Percentiles rank a stretch among this genome's conserved stretches.
These are phyloP conservation scores for Parnassius orleans DNA, from an alignment of 2,888 invertebrate species.

Conservation along the genomic window DNA sequence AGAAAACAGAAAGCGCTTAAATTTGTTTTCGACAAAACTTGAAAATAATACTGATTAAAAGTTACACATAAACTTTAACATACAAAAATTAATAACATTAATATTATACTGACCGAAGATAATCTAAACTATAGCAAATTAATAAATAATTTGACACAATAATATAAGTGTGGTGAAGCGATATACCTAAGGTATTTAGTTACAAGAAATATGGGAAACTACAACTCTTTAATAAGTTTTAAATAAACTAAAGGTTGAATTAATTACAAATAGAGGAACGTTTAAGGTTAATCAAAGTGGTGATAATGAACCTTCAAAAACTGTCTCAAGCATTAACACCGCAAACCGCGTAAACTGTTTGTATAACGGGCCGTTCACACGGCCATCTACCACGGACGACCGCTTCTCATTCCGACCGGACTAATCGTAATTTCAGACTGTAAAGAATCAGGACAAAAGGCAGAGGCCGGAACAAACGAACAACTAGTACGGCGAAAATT, in stretches of 20 bases:
- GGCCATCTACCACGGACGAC: conserved; percentile 74
- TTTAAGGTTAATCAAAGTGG: conserved; percentile 25
- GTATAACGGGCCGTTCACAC: conserved; percentile 74
- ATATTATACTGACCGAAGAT: too few species aligned
- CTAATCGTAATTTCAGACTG: conserved; percentile 77
- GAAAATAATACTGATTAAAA: too few species aligned
- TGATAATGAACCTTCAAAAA: conserved; percentile 17
- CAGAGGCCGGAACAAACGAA: conserved; percentile 77
- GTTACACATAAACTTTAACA: too few species aligned
- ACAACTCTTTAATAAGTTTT: too few species aligned
- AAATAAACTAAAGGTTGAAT: conserved; percentile 5
- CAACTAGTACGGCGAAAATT: conserved; percentile 78
- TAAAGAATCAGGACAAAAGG: conserved; percentile 71
- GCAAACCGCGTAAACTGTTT: conserved; percentile 61
- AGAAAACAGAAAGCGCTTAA: too few species aligned
- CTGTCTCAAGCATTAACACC: conserved; percentile 20
- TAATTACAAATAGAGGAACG: conserved; percentile 11
- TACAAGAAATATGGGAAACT: too few species aligned
- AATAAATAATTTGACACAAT: too few species aligned
- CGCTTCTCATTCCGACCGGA: conserved; percentile 70
- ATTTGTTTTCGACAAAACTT: too few species aligned
- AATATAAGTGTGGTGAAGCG: too few species aligned
- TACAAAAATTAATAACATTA: too few species aligned
- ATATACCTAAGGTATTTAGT: too few species aligned
- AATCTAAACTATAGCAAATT: too few species aligned